Percentiles rank a stretch among this genome's conserved stretches.
Evolutionary conservation across 1,140 invertebrate genomes (phyloP).

Genomic region (Rhopalosiphum padi): DNA sequence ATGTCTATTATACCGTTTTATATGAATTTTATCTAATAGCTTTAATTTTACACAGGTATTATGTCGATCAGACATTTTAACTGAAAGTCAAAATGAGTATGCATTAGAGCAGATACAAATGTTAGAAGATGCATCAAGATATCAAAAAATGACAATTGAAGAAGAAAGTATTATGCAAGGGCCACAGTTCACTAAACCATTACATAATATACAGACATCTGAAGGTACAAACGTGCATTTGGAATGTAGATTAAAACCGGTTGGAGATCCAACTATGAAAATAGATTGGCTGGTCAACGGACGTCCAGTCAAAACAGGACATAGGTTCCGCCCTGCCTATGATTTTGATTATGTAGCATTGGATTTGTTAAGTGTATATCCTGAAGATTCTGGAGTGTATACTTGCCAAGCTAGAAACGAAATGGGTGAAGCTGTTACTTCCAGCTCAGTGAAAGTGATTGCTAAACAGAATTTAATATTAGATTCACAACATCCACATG

Average conservation of each 20-base stretch:
- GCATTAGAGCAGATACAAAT: slow-evolving; percentile 93
- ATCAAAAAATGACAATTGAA: slow-evolving; percentile 74
- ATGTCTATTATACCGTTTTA: not conserved
- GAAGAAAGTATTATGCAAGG: slow-evolving; percentile 81
- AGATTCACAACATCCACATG: slow-evolving; percentile 85
- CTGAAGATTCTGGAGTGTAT: slow-evolving; percentile 95
- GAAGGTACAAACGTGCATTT: slow-evolving; percentile 93
- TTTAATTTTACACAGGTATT: slow-evolving; percentile 67
- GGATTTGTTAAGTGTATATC: slow-evolving; percentile 94
- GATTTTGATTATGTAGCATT: slow-evolving; percentile 98
- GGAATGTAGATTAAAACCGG: slow-evolving; percentile 90
- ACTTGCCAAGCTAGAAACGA: slow-evolving; percentile 91
- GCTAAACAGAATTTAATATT: slow-evolving; percentile 86
- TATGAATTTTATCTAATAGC: not conserved
- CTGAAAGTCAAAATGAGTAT: slow-evolving; percentile 93
- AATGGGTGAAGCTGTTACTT: slow-evolving; percentile 92
- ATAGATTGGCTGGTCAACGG: slow-evolving; percentile 98
- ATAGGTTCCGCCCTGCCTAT: slow-evolving; percentile 93
- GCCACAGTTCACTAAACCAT: slow-evolving; percentile 83
- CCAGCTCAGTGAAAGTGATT: slow-evolving; percentile 82
- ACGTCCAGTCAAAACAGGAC: slow-evolving; percentile 80
- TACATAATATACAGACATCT: slow-evolving; percentile 90
- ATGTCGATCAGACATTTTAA: slow-evolving; percentile 83
- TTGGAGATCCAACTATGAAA: slow-evolving; percentile 93
- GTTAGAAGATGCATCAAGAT: slow-evolving; percentile 85